Conservation (phyloP, 2,888 invertebrate genomes). For the Scrobipalpa atriplicella region DNA sequence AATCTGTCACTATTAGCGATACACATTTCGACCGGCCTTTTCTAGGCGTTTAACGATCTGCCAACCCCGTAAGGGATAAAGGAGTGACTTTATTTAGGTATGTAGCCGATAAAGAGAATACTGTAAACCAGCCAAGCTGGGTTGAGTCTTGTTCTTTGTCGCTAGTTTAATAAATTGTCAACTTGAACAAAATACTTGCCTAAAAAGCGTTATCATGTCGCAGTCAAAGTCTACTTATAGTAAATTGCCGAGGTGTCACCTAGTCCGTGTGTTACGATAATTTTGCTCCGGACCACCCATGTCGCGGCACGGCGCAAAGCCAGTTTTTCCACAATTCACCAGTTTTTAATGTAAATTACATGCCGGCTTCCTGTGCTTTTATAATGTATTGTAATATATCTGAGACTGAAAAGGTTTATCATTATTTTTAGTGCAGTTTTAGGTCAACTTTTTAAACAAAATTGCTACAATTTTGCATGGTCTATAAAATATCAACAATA, state of each 20-base stretch:
- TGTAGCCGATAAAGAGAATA: too few species aligned
- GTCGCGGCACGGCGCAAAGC: slow-evolving; percentile 7
- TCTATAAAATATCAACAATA: too few species aligned
- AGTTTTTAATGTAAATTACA: slow-evolving; percentile 4
- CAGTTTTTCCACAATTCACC: slow-evolving; percentile 13
- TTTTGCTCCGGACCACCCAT: slow-evolving; percentile 11
- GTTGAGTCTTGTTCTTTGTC: neutral
- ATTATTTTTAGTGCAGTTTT: neutral
- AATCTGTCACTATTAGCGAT: too few species aligned
- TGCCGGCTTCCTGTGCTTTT: neutral
- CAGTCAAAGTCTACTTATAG: neutral
- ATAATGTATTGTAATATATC: slow-evolving; percentile 2
- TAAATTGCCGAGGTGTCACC: slow-evolving; percentile 12
- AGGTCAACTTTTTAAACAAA: too few species aligned
- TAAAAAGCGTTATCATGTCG: slow-evolving; percentile 14
- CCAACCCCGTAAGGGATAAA: too few species aligned
- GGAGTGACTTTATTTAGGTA: too few species aligned
- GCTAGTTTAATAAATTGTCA: neutral
- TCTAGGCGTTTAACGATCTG: too few species aligned
- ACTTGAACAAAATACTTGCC: slow-evolving; percentile 29
- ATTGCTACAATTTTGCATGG: too few species aligned
- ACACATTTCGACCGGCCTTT: too few species aligned
- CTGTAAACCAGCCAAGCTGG: too few species aligned
- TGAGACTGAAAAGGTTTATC: neutral
- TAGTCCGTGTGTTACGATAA: neutral